Percentiles rank a stretch among this genome's conserved stretches.
Evolutionary conservation across 2,113 vertebrate species (phyloP).

Genomic region (Mugil cephalus): DNA sequence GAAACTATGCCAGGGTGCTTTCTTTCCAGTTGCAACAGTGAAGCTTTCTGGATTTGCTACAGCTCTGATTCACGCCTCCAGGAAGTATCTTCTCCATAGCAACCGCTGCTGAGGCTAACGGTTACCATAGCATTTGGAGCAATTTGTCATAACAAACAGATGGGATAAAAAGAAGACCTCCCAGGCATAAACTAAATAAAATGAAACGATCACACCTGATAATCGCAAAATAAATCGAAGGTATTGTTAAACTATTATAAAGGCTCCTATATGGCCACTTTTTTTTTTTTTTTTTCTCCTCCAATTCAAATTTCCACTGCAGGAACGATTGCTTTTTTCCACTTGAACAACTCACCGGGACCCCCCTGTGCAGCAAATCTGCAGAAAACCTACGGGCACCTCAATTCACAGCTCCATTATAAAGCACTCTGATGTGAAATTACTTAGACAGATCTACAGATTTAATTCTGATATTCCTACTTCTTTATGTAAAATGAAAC

Average conservation of each 20-base stretch:
- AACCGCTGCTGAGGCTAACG: conserved; percentile 26
- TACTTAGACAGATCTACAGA: conserved; percentile 55
- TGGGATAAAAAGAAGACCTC: conserved; percentile 3
- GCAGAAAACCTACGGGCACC: conserved; percentile 37
- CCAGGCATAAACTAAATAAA: not conserved
- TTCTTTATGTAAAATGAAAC: conserved; percentile 71
- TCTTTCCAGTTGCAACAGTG: conserved; percentile 15
- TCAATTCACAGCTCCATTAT: conserved; percentile 45
- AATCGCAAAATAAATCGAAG: not conserved
- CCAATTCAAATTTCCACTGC: conserved; percentile 23
- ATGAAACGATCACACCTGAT: not conserved
- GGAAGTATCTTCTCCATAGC: conserved; percentile 3
- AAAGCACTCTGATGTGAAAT: conserved; percentile 71
- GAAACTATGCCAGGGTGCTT: not conserved
- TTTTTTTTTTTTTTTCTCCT: conserved; percentile 18
- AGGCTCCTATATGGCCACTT: not conserved
- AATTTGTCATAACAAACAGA: conserved; percentile 8
- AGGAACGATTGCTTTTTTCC: conserved; percentile 12
- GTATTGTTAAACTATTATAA: not conserved
- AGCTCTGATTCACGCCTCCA: conserved; percentile 19
- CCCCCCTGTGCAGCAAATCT: not conserved
- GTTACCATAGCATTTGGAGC: conserved; percentile 21
- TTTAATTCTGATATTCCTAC: conserved; percentile 58
- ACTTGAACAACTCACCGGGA: conserved; percentile 7
- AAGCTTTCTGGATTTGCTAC: not conserved